These are phyloP conservation scores for Trichechus manatus DNA, from an alignment of 2,113 vertebrate genomes.

Conservation along the genomic window DNA sequence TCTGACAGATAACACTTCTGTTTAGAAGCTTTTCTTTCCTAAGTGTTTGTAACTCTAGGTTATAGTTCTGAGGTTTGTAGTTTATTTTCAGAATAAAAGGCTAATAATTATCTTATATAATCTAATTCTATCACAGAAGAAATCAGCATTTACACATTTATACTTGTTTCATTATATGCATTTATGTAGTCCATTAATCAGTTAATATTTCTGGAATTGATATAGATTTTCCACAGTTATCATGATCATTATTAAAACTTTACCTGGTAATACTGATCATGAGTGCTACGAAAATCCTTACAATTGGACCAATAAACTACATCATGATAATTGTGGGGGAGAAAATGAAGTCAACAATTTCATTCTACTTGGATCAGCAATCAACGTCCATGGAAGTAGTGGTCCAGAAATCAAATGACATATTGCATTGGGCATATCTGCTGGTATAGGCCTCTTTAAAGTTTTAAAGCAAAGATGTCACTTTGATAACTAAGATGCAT, in stretches of 20 bases:
- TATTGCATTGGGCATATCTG: no score
- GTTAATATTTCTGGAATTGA: background rate
- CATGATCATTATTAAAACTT: background rate
- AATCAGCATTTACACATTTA: background rate
- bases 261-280: no score
- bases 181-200: background rate
- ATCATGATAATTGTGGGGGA: no score
- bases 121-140: background rate
- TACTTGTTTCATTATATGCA: background rate
- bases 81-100: background rate
- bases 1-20: background rate
- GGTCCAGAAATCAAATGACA: no score
- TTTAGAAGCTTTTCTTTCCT: background rate
- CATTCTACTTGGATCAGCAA: no score
- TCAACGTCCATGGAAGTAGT: no score
- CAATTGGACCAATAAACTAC: no score
- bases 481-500: no score
- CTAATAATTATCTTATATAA: background rate
- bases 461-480: no score
- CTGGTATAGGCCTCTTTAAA: no score
- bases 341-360: no score
- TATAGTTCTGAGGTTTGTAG: background rate
- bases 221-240: background rate
- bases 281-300: no score
- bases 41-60: background rate